These are phyloP conservation scores for Gadus macrocephalus DNA, from an alignment of 2,113 vertebrate species.

Conservation along the genomic window DNA sequence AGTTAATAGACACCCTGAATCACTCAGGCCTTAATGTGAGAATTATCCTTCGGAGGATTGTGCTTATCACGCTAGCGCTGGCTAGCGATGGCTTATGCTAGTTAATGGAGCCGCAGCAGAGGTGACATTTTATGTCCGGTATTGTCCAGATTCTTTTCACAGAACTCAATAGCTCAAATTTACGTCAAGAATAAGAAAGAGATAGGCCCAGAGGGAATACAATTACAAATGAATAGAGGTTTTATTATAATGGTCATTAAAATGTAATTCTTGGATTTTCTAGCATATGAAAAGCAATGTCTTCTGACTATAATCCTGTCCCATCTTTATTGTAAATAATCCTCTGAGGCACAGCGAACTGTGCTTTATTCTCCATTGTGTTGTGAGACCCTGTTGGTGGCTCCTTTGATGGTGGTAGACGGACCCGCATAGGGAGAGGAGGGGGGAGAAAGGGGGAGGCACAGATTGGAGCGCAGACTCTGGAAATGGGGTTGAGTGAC, in stretches of 20 bases:
- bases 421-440: slow-evolving; percentile 7
- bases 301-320: slow-evolving; percentile 29
- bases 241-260: not conserved
- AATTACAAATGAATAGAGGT: slow-evolving; percentile 29
- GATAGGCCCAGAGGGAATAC: slow-evolving; percentile 30
- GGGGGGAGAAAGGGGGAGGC: slow-evolving; percentile 47
- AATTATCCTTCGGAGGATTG: slow-evolving; percentile 61
- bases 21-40: slow-evolving; percentile 55
- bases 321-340: slow-evolving; percentile 51
- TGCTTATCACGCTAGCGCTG: slow-evolving; percentile 36
- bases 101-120: slow-evolving; percentile 35
- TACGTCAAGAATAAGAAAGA: slow-evolving; percentile 3
- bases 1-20: slow-evolving; percentile 47
- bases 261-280: slow-evolving; percentile 15
- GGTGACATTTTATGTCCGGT: slow-evolving; percentile 45
- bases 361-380: slow-evolving; percentile 52
- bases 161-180: slow-evolving; percentile 43
- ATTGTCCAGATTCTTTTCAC: slow-evolving; percentile 43
- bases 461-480: slow-evolving; percentile 62
- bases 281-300: not conserved
- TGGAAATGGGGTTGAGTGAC: slow-evolving; percentile 69
- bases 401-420: slow-evolving; percentile 41
- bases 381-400: slow-evolving; percentile 31
- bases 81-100: slow-evolving; percentile 39
- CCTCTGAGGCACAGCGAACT: slow-evolving; percentile 52